Conservation (phyloP, 1,140 invertebrate genomes). For the Pseudomyrmex cubaensis region DNA sequence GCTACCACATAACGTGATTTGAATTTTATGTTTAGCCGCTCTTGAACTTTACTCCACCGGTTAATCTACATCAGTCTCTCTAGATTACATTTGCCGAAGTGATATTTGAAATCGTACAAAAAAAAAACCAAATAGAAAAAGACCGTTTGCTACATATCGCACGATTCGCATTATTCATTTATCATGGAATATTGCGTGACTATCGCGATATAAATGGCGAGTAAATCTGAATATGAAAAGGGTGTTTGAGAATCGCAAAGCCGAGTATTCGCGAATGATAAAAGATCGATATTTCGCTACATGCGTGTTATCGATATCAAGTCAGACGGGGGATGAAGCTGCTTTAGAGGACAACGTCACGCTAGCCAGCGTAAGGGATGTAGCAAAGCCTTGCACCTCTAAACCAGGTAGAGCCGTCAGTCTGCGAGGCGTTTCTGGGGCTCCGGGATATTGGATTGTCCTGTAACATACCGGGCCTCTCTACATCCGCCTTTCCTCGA, state of each 20-base stretch:
- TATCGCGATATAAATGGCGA: no score
- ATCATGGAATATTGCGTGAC: background rate
- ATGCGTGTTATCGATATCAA: slow-evolving; percentile 15
- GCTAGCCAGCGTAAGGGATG: slow-evolving; percentile 50
- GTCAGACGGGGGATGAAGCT: slow-evolving; percentile 23
- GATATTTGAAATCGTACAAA: background rate
- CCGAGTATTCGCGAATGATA: background rate
- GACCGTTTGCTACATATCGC: background rate
- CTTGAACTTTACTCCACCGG: background rate
- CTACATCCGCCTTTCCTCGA: slow-evolving; percentile 38
- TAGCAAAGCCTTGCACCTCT: slow-evolving; percentile 46
- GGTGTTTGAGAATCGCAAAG: background rate
- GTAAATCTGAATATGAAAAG: background rate
- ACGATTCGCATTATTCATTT: background rate
- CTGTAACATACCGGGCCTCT: slow-evolving; percentile 69
- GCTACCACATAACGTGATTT: slow-evolving; percentile 1
- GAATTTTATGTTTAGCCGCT: slow-evolving; percentile 30
- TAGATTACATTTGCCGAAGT: slow-evolving; percentile 1
- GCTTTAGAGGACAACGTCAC: slow-evolving; percentile 58
- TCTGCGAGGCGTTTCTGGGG: slow-evolving; percentile 62
- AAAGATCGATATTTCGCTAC: background rate
- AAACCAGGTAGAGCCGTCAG: slow-evolving; percentile 62
- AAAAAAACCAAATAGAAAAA: background rate
- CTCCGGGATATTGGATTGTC: slow-evolving; percentile 75
- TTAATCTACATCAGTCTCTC: background rate